Percentiles rank a stretch among this genome's conserved stretches.
Conservation (phyloP, 92 coral and sea anemone species). For the Meandrina meandrites region DNA sequence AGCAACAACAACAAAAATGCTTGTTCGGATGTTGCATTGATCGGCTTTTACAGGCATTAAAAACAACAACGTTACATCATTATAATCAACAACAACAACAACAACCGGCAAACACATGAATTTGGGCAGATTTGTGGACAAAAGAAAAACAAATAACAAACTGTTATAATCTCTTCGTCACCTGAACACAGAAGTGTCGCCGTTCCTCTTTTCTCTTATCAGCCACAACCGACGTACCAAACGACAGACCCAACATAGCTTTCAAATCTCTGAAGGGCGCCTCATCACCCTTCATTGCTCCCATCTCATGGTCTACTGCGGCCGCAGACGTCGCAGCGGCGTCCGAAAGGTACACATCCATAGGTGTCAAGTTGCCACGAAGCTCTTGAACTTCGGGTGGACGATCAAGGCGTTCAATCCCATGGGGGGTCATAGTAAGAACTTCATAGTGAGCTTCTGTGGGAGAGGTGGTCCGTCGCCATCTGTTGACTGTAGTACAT, state of each 20-base stretch:
- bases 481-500: constrained; percentile 63
- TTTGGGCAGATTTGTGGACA: no score
- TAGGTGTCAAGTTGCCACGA: constrained; percentile 55
- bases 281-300: constrained; percentile 32
- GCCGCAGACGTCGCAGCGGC: constrained; percentile 89
- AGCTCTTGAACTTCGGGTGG: constrained; percentile 53
- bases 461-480: constrained; percentile 52
- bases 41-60: not conserved
- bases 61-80: no score
- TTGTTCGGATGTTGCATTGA: not conserved
- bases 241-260: constrained; percentile 53
- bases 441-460: constrained; percentile 47
- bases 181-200: constrained; percentile 23
- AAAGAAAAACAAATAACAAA: no score
- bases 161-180: no score
- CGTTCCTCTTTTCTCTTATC: constrained; percentile 49
- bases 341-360: constrained; percentile 71
- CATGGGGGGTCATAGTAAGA: constrained; percentile 59
- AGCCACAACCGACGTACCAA: constrained; percentile 81
- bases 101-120: no score
- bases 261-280: constrained; percentile 45
- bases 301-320: constrained; percentile 69
- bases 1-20: no score
- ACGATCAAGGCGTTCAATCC: constrained; percentile 70
- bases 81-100: no score